Base-by-base conservation (phyloP, 2,113 vertebrate species). In the Nannobrachium achirus region DNA sequence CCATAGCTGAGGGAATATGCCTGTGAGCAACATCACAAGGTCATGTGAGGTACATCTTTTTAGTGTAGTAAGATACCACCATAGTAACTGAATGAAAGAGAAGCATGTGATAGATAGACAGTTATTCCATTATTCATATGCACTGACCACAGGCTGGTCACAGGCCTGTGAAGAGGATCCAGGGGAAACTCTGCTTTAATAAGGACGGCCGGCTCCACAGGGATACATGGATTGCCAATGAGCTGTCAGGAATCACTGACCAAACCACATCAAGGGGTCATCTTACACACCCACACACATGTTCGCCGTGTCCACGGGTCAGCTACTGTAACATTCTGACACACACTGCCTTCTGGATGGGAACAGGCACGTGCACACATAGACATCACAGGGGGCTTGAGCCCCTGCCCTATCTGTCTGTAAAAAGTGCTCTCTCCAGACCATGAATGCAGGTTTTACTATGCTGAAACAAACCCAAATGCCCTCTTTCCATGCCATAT, bases 121-220 rank as follows among this genome's bases (percentile, higher is more conserved):
- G 10, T 13, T 19, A 45, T 59, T 69, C 56, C 68, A 57, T 65
- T 60, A 76, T 76, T 63, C 15, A 63, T 65, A n/a, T 48, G 25
- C 44, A 44, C 65, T 40, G 33, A 65, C 44, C 62, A 40, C 20
- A 39, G 44, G 59, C 45, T 41, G 45, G 19, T 59, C 10, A 39
- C 33, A 51, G 33, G 33, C 11, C 42, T 46, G 42, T 41, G 40
- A 16, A 19, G 59, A 9, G 56, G 69, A 39, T 15, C 48, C 67
- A n/a, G 55, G 49, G 38, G 20, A 8, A 53, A 7, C 13, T 66
- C 48, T 49, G 66, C 40, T 38, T 69, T 72, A 48, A 76, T 52
- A 33, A 75, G 52, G 66, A 61, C 0, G 1, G 19, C 68, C 56
- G 16, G n/a, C 4, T 61, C 40, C 44, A 45, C 41, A 64, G 19